Evolutionary conservation across 2,797 vertebrate genomes (phyloP).

Genomic region (Acrocephalus scirpaceus): DNA sequence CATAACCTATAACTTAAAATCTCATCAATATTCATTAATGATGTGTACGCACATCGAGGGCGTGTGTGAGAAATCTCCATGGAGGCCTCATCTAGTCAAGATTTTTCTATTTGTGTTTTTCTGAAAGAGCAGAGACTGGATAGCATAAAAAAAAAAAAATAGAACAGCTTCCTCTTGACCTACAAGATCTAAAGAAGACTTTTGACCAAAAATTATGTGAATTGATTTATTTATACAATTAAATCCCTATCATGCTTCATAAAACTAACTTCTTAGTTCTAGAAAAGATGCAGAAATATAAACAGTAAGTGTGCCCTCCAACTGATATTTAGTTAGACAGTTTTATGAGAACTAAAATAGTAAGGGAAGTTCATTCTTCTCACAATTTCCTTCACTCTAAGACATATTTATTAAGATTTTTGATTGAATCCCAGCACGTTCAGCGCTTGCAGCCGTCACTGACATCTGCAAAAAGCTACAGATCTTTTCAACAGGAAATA

Average conservation of each 20-base stretch:
- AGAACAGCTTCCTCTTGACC: neutral
- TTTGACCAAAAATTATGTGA: neutral
- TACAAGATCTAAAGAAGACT: neutral
- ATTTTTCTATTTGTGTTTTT: neutral
- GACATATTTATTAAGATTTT: neutral
- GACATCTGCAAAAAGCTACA: neutral
- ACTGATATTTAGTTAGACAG: neutral
- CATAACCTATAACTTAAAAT: neutral
- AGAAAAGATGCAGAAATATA: neutral
- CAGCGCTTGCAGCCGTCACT: neutral
- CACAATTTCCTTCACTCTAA: neutral
- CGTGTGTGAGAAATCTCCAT: neutral
- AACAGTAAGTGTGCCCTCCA: neutral
- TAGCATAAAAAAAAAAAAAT: neutral
- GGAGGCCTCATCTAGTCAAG: neutral
- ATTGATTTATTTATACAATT: neutral
- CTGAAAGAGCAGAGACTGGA: neutral
- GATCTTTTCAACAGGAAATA: neutral
- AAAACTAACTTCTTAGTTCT: neutral
- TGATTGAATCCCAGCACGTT: neutral
- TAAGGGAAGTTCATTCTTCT: neutral
- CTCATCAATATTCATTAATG: neutral
- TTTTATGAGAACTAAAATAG: neutral
- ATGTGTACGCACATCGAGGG: neutral
- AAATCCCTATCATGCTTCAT: neutral